Evolutionary conservation across 2,888 invertebrate genomes (phyloP).

Genomic region (Choristoneura rosaceana): DNA sequence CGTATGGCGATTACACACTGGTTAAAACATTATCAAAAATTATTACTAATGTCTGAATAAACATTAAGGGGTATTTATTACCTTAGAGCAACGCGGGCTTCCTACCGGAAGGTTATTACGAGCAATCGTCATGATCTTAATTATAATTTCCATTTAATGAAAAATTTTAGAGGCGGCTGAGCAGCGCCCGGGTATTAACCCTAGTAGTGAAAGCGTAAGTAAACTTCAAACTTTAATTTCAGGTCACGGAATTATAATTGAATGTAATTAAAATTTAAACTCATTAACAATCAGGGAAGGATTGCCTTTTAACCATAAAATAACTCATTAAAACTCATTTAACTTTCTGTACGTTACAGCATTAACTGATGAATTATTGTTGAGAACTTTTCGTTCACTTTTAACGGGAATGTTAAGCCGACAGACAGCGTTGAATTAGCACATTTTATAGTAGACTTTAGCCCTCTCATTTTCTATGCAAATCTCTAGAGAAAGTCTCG

Average conservation of each 20-base stretch:
- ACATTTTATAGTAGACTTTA: slow-evolving; percentile 68
- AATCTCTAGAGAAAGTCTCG: slow-evolving; percentile 61
- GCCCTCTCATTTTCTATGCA: slow-evolving; percentile 72
- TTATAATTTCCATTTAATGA: no score
- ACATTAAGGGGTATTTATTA: no score
- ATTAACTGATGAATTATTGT: slow-evolving; percentile 44
- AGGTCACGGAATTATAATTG: slow-evolving; percentile 17
- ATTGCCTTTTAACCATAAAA: slow-evolving; percentile 36
- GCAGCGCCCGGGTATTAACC: background rate
- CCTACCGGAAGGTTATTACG: no score
- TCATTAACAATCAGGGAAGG: slow-evolving; percentile 20
- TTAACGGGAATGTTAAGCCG: slow-evolving; percentile 58
- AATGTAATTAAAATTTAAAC: slow-evolving; percentile 26
- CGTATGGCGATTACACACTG: no score
- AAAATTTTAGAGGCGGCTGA: background rate
- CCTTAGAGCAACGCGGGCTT: no score
- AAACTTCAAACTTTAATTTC: background rate
- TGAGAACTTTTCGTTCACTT: slow-evolving; percentile 47
- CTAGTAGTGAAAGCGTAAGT: background rate
- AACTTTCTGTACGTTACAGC: slow-evolving; percentile 39
- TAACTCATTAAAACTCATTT: slow-evolving; percentile 43
- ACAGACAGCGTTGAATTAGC: slow-evolving; percentile 57
- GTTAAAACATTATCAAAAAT: no score
- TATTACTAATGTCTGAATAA: no score
- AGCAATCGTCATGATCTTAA: no score